Evolutionary conservation across 2,797 vertebrate species (phyloP), one percentile per base, ranked within the genome.

Genomic region (Coracias cyanogaster): DNA sequence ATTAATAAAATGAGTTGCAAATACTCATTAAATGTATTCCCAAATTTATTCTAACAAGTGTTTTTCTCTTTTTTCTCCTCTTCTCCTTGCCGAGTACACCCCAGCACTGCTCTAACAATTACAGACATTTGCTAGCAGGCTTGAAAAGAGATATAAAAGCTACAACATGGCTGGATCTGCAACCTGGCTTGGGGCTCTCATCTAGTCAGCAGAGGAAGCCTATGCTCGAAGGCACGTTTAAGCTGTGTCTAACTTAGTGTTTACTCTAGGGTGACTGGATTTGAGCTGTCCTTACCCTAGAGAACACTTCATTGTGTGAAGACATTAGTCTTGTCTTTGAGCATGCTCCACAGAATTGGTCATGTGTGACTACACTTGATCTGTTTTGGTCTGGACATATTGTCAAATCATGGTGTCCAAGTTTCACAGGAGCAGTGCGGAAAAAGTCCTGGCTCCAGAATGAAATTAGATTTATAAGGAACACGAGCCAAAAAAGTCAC

Each of bases 261-360:
- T 97, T 97, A 96, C 97, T 98, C 97, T 97, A 96, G 96, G 96
- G 97, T 97, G 97, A 98, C 96, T 97, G 97, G 95, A 97, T 97
- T 94, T 87, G 92, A 97, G 92, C 83, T 93, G 94, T 78, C 94
- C 91, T 86, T 93, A 67, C 97, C 95, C 97, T 94, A 77, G 90
- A 97, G 96, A 97, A 96, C 14, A 87, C 89, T 92, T 97, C 89
- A 82, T 89, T 54, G 91, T 1, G 28, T 29, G 2, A 86, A 97
- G 95, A 93, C 96, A 98, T 96, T 95, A 87, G 92, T 96, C 95
- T 96, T 97, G 96, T 96, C 96, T 96, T 93, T 88, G 95, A 98
- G 96, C 97, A 82, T 93, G 97, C 96, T 97, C 97, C 2, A 11
- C 86, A 17, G 39, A 97, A 82, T 93, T 93, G 69, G 94, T 97